These are phyloP conservation scores for Enteromius trimaculatus DNA, from an alignment of 2,797 vertebrate genomes.

Conservation along the genomic window DNA sequence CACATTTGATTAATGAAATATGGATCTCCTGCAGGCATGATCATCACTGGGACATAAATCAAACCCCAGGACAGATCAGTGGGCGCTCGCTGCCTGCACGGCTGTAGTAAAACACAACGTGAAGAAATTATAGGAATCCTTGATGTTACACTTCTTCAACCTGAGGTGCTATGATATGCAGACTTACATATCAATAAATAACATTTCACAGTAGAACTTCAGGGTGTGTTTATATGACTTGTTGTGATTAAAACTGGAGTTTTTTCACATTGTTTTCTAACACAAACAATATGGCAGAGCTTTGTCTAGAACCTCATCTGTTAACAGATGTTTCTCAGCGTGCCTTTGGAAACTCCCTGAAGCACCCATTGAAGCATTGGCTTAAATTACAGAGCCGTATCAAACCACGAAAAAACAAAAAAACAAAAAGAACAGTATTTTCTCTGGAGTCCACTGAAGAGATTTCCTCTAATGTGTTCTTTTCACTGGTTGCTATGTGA, in stretches of 20 bases:
- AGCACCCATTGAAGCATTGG: not conserved
- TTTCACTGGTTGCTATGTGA: slow-evolving; percentile 36
- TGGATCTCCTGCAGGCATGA: slow-evolving; percentile 51
- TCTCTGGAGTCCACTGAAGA: slow-evolving; percentile 29
- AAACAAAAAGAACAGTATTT: not conserved
- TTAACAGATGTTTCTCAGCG: slow-evolving; percentile 44
- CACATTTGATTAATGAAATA: slow-evolving; percentile 60
- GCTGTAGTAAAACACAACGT: slow-evolving; percentile 25
- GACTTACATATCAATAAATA: slow-evolving; percentile 28
- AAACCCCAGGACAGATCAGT: slow-evolving; percentile 38
- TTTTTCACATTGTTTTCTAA: not conserved
- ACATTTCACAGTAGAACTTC: slow-evolving; percentile 5
- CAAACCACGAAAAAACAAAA: not conserved
- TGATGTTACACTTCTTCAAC: not conserved
- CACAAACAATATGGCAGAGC: slow-evolving; percentile 17
- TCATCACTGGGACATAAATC: slow-evolving; percentile 46
- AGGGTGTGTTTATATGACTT: slow-evolving; percentile 28
- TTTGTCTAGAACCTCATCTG: slow-evolving; percentile 14
- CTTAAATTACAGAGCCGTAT: slow-evolving; percentile 20
- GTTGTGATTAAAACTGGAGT: slow-evolving; percentile 26
- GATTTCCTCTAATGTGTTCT: slow-evolving; percentile 28
- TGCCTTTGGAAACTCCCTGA: slow-evolving; percentile 25
- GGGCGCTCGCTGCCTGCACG: not conserved
- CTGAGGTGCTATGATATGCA: slow-evolving; percentile 17
- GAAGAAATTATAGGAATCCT: slow-evolving; percentile 26